These are phyloP conservation scores for Melanotus villosus DNA, from an alignment of 2,888 invertebrate species.

Conservation along the genomic window DNA sequence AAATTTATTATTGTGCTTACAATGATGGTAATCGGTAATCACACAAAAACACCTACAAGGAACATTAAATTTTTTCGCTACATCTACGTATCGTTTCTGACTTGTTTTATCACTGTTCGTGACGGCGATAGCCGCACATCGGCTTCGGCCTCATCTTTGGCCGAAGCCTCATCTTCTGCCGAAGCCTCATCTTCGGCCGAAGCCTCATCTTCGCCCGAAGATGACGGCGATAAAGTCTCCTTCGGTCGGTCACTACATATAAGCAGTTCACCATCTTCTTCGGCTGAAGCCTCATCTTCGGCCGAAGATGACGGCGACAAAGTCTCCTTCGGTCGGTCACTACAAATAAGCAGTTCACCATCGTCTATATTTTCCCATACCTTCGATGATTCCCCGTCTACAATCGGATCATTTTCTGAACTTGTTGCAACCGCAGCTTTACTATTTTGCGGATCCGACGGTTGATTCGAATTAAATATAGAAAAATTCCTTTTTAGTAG, in stretches of 20 bases:
- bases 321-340: no score
- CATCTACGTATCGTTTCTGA: constrained; percentile 80
- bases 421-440: not conserved
- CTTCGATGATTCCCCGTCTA: constrained; percentile 35
- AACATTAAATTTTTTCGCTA: constrained; percentile 77
- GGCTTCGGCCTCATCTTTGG: constrained; percentile 66
- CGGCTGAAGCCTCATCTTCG: constrained; percentile 88
- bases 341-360: constrained; percentile 70
- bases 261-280: constrained; percentile 76
- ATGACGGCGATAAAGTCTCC: no score
- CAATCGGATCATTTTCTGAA: not conserved
- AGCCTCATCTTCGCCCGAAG: constrained; percentile 89
- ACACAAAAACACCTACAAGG: constrained; percentile 87
- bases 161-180: constrained; percentile 74
- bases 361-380: constrained; percentile 78
- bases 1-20: constrained; percentile 91
- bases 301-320: no score
- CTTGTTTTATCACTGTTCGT: constrained; percentile 89
- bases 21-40: constrained; percentile 78
- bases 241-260: no score
- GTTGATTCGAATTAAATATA: constrained; percentile 54
- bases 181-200: constrained; percentile 79
- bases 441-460: not conserved
- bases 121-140: constrained; percentile 90
- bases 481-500: constrained; percentile 50